Conservation (phyloP, 1,140 invertebrate genomes). For the Drosophila albomicans region DNA sequence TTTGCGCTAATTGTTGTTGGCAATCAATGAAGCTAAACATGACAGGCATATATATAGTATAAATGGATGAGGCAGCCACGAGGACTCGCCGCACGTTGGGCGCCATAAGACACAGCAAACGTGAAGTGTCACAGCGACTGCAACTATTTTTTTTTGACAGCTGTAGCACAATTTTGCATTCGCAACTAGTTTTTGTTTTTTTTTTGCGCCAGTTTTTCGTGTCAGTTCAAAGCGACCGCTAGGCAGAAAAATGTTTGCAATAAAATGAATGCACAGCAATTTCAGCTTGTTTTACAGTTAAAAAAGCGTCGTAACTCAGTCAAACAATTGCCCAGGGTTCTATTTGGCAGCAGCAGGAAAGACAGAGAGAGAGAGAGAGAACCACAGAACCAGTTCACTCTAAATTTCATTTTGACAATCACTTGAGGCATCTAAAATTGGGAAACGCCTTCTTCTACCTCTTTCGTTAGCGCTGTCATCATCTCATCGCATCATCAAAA, state of each 20-base stretch:
- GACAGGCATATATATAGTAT: not conserved
- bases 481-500: conserved; percentile 32
- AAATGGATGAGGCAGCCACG: conserved; percentile 5
- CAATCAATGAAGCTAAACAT: conserved; percentile 38
- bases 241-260: not conserved
- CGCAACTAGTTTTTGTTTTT: conserved; percentile 18
- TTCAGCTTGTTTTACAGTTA: conserved; percentile 20
- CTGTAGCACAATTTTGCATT: conserved; percentile 16
- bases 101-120: not conserved
- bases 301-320: conserved; percentile 7
- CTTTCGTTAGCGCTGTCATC: conserved; percentile 6
- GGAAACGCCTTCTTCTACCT: conserved; percentile 37
- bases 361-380: too few species aligned
- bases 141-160: conserved; percentile 7
- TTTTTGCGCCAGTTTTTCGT: not conserved
- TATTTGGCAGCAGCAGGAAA: too few species aligned
- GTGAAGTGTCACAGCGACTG: not conserved
- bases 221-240: conserved; percentile 28
- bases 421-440: conserved; percentile 58
- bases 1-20: conserved; percentile 37
- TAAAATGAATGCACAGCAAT: conserved; percentile 14
- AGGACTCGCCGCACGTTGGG: not conserved
- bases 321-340: conserved; percentile 10
- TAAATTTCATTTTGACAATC: conserved; percentile 30
- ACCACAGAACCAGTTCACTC: conserved; percentile 17